A percentile compares a stretch with the other conserved stretches of the same genome.
These are phyloP conservation scores for Dione vanillae DNA, from an alignment of 2,888 invertebrate genomes.

Conservation along the genomic window DNA sequence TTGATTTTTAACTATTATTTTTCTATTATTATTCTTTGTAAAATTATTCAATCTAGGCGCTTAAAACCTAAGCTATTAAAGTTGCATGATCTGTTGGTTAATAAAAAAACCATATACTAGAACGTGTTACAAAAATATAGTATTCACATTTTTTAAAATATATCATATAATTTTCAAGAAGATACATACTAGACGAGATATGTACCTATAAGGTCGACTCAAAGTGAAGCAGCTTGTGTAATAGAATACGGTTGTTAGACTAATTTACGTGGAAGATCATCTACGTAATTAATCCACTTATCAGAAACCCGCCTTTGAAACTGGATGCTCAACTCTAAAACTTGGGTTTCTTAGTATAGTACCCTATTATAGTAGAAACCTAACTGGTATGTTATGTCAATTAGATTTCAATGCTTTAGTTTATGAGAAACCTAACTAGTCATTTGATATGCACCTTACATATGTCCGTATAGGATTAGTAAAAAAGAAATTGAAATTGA, in stretches of 20 bases:
- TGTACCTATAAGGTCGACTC: slow-evolving; percentile 24
- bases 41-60: too few species aligned
- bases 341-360: slow-evolving; percentile 39
- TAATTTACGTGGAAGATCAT: slow-evolving; percentile 77
- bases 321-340: slow-evolving; percentile 58
- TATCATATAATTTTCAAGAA: slow-evolving; percentile 10
- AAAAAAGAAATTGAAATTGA: too few species aligned
- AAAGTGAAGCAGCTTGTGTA: slow-evolving; percentile 52
- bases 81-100: too few species aligned
- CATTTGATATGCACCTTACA: neutral
- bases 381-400: slow-evolving; percentile 29
- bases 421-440: neutral
- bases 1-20: too few species aligned
- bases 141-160: too few species aligned
- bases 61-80: too few species aligned
- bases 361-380: slow-evolving; percentile 37
- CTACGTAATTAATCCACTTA: slow-evolving; percentile 81
- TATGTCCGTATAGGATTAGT: too few species aligned
- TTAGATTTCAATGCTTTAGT: slow-evolving; percentile 29
- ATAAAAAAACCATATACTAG: too few species aligned
- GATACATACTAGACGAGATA: slow-evolving; percentile 3
- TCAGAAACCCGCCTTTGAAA: slow-evolving; percentile 70
- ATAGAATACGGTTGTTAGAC: slow-evolving; percentile 69
- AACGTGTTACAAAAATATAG: too few species aligned
- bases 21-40: too few species aligned